Evolutionary conservation across 2,797 vertebrate species (phyloP), one percentile per base, ranked within the genome.

Genomic region (Vipera ursinii): DNA sequence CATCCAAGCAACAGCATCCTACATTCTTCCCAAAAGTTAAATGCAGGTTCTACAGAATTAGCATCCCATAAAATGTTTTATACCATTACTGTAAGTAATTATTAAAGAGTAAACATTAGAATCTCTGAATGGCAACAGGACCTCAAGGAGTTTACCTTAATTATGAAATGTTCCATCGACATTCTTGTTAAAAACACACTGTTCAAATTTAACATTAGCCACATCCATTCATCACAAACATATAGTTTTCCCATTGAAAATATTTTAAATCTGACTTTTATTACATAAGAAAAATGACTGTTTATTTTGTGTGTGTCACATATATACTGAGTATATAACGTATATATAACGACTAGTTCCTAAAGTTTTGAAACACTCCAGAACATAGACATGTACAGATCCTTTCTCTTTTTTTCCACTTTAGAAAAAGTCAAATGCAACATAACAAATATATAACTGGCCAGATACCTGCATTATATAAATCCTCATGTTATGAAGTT

Each of bases 381-480:
- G 98, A 98, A 97, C 97, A 97, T 89, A 96, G 97, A 98, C 98
- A 97, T 98, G 98, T 98, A 98, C 97, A 98, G 97, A 96, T 94
- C 97, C 97, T 96, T 96, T 97, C 96, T 97, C 96, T 96, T 97
- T 98, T 98, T 97, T 97, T 97, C 96, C 95, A 96, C 94, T 91
- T 95, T 97, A 96, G 94, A 93, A 97, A 97, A 97, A 97, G 96
- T 94, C 96, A 98, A 97, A 97, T 97, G 96, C 98, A 97, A 98
- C 98, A 98, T 98, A 99, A 99, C 98, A 99, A 98, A 98, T 97
- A 98, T 98, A 96, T 94, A 94, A 97, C 97, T 95, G 97, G 97
- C 97, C 97, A 94, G 95, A 97, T 98, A 98, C 98, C 98, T 99
- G 98, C 97, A 97, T 98, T 98, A 97, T 98, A 98, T 98, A 98